Percentiles rank a stretch among this genome's conserved stretches.
These are phyloP conservation scores for Synergus umbraculus DNA, from an alignment of 2,888 invertebrate genomes.

Conservation along the genomic window DNA sequence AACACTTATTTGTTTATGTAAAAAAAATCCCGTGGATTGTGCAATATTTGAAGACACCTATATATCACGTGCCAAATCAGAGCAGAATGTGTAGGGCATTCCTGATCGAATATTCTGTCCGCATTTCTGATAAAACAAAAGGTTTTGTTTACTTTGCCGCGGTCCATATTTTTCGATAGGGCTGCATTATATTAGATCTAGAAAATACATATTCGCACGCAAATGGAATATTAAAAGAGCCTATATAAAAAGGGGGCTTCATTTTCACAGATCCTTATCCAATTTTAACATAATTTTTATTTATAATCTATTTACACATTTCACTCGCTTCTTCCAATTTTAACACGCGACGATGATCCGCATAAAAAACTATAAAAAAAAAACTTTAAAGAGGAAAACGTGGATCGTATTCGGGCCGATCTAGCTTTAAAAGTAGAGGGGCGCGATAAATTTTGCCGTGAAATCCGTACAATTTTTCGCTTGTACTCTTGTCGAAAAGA, in stretches of 20 bases:
- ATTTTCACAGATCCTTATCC: too few relatives aligned
- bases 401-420: not conserved
- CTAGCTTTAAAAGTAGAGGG: not conserved
- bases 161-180: constrained; percentile 18
- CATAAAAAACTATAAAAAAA: not conserved
- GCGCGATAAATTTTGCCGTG: not conserved
- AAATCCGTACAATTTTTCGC: constrained; percentile 8
- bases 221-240: constrained; percentile 2
- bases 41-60: not conserved
- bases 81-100: not conserved
- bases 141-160: constrained; percentile 14
- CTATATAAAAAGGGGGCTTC: not conserved
- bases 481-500: not conserved
- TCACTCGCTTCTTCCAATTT: too few relatives aligned
- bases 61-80: not conserved
- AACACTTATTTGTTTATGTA: not conserved
- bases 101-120: constrained; percentile 18
- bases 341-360: too few relatives aligned
- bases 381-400: not conserved
- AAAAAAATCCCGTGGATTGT: not conserved
- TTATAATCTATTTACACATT: too few relatives aligned
- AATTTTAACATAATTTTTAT: too few relatives aligned
- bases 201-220: not conserved
- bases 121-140: constrained; percentile 37
- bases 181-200: not conserved